Base-by-base conservation (phyloP, 1,140 invertebrate genomes). In the Zaprionus ghesquierei region DNA sequence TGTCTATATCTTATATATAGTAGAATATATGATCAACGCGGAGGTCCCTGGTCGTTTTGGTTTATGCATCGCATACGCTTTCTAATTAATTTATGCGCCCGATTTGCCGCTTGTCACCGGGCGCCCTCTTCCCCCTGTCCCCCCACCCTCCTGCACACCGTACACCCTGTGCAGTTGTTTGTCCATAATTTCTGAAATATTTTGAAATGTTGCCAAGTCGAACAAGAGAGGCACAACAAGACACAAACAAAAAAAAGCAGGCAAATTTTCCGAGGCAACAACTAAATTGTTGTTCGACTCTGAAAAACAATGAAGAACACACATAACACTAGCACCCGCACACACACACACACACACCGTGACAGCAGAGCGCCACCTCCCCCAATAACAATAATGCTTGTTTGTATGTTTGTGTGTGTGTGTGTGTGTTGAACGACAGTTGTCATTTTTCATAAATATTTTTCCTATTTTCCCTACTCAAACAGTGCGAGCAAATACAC, bases 361-460 rank as follows among this genome's bases (percentile, higher is more conserved):
- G 27, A 22, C 12, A 50, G 31, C 35, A 72, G 66, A 86, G 78
- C 82, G 78, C 77, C 81, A 85, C 64, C 79, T 50, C 55, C 65
- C 46, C 49, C n/a, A 22, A 35, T 29, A 60, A 41, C 12, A 35
- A 53, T 41, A 75, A 49, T 63, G 29, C 22, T 13, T 49, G 41
- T 51, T 35, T 41, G 13, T 49, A 13, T 23, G 27, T 76, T 25
- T 50, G 27, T 35, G 51, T 35, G 31, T 35, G 41, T 76, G 35
- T 56, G 27, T 35, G 51, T 35, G 31, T 35, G 41, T 61, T 58
- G 55, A 63, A 73, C 55, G 77, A 75, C 77, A 77, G 77, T 86
- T 86, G 84, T 86, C 79, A 86, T 87, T 89, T 82, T 87, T 87
- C 79, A 79, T 76, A 86, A 82, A 86, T 79, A 87, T 76, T 71